These are phyloP conservation scores for Siphamia tubifer DNA, from an alignment of 2,113 vertebrate genomes.

Conservation along the genomic window DNA sequence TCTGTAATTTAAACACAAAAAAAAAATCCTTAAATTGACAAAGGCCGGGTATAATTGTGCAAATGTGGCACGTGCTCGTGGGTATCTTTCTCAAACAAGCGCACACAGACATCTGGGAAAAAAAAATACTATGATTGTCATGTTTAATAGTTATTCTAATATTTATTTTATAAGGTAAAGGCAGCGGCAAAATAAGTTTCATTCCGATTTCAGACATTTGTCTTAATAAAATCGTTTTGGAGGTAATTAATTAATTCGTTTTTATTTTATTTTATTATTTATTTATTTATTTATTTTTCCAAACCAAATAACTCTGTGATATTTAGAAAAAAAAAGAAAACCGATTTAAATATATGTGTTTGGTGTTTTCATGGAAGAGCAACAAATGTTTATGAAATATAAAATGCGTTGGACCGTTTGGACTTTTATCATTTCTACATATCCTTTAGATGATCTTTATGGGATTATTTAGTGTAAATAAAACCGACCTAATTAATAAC, in stretches of 20 bases:
- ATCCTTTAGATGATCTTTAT: not conserved
- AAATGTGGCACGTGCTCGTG: not conserved
- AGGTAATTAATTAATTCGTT: too few species aligned
- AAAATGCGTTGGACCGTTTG: not conserved
- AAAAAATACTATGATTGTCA: not conserved
- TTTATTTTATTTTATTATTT: too few species aligned
- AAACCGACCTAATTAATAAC: not conserved
- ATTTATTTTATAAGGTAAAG: not conserved
- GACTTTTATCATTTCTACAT: not conserved
- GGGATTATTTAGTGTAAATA: not conserved
- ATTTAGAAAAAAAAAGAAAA: too few species aligned
- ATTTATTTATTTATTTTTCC: too few species aligned
- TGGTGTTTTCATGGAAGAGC: not conserved
- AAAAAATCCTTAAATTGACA: not conserved
- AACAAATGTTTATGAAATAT: not conserved
- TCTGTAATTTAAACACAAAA: conserved; percentile 12
- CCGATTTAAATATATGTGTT: not conserved
- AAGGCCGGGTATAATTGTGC: conserved; percentile 10
- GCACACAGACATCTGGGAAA: not conserved
- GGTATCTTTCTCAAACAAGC: not conserved
- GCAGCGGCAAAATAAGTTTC: not conserved
- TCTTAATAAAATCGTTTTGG: too few species aligned
- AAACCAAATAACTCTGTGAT: not conserved
- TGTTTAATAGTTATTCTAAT: not conserved
- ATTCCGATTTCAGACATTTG: not conserved